A percentile compares a stretch with the other conserved stretches of the same genome.
Evolutionary conservation across 2,113 vertebrate species (phyloP).

Genomic region (Notarius quadriscutis): DNA sequence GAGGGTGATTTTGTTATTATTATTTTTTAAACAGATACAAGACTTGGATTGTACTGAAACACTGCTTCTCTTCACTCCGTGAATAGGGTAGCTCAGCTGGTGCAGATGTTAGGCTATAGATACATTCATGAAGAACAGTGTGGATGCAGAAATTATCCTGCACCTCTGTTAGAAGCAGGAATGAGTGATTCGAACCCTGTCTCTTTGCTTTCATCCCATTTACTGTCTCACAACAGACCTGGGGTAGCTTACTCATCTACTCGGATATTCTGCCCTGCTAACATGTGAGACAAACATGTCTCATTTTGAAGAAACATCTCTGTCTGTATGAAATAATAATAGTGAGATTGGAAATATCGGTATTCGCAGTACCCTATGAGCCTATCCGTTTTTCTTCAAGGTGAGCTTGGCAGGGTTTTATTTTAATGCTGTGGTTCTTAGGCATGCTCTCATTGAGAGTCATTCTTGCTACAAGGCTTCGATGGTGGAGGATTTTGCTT

Average conservation of each 20-base stretch:
- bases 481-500: conserved; percentile 58
- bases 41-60: conserved; percentile 63
- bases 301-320: conserved; percentile 66
- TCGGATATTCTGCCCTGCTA: conserved; percentile 64
- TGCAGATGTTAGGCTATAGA: conserved; percentile 69
- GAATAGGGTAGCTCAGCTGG: conserved; percentile 69
- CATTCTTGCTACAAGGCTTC: conserved; percentile 57
- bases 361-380: conserved; percentile 69
- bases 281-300: conserved; percentile 67
- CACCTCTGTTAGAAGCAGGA: conserved; percentile 63
- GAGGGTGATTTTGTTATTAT: neutral
- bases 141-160: conserved; percentile 69
- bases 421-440: conserved; percentile 68
- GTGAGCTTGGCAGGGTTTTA: conserved; percentile 65
- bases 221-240: conserved; percentile 61
- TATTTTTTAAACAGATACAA: conserved; percentile 48
- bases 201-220: conserved; percentile 60
- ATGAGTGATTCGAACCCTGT: conserved; percentile 66
- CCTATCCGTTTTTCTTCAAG: conserved; percentile 76
- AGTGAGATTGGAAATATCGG: conserved; percentile 71
- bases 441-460: conserved; percentile 68
- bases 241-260: conserved; percentile 61
- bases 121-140: conserved; percentile 78
- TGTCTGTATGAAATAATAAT: conserved; percentile 74
- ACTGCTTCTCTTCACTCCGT: conserved; percentile 68